These are phyloP conservation scores for Euproctis similis DNA, from an alignment of 2,888 invertebrate genomes.

Conservation along the genomic window DNA sequence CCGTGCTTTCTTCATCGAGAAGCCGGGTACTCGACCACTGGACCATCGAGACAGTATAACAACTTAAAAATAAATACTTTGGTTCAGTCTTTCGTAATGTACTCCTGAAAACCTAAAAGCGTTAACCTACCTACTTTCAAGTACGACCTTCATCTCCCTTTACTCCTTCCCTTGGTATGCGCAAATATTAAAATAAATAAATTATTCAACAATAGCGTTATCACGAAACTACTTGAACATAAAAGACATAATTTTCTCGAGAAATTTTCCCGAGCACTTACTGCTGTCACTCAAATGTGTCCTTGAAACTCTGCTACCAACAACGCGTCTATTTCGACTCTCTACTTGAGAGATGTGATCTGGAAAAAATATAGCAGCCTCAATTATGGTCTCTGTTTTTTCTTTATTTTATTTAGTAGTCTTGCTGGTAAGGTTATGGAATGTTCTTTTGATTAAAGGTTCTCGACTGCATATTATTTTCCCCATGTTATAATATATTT, in stretches of 20 bases:
- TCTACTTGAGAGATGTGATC: background rate
- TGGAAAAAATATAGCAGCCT: background rate
- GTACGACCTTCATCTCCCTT: background rate
- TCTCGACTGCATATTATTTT: no score
- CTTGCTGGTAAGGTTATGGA: no score
- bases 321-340: constrained; percentile 2
- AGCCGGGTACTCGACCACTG: no score
- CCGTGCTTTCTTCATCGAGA: no score
- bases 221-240: constrained; percentile 6
- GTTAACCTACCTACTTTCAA: background rate
- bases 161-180: background rate
- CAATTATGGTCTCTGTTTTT: background rate
- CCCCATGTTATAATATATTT: no score
- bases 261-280: constrained; percentile 7
- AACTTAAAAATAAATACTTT: no score
- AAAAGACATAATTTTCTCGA: constrained; percentile 6
- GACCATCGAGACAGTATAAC: no score
- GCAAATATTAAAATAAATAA: no score
- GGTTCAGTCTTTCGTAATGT: no score
- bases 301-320: constrained; percentile 4
- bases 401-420: no score
- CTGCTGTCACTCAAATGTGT: constrained; percentile 5
- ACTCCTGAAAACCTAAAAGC: no score
- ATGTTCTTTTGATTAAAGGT: no score
- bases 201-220: constrained; percentile 8